Conservation (phyloP, 2,113 vertebrate species). For the Podilymbus podiceps region DNA sequence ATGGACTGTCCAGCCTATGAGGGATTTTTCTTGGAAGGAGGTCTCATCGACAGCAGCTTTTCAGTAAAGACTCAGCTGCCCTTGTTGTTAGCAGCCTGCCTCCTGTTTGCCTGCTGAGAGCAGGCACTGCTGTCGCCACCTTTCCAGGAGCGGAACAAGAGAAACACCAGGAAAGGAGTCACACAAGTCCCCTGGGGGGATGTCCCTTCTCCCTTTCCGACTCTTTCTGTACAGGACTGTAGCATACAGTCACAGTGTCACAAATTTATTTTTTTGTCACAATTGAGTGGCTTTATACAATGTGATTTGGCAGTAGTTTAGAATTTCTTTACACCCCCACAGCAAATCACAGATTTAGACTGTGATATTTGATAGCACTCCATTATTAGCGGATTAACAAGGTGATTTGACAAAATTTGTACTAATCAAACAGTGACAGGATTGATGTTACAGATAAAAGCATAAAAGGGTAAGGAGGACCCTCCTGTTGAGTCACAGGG, state of each 20-base stretch:
- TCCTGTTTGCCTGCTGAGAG: not conserved
- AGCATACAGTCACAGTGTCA: not conserved
- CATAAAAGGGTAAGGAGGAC: too few relatives aligned
- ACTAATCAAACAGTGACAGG: too few relatives aligned
- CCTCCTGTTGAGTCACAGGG: too few relatives aligned
- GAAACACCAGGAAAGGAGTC: not conserved
- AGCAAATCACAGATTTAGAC: too few relatives aligned
- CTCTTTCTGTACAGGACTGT: not conserved
- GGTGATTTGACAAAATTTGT: too few relatives aligned
- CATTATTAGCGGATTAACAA: too few relatives aligned
- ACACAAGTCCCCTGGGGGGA: fast-evolving
- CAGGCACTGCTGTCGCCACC: not conserved
- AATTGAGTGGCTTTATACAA: too few relatives aligned
- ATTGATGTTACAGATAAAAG: too few relatives aligned
- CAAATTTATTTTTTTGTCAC: too few relatives aligned
- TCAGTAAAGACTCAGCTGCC: not conserved
- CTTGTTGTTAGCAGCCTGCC: not conserved
- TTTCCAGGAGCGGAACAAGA: not conserved
- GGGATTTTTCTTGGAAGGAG: not conserved
- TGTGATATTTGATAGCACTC: too few relatives aligned
- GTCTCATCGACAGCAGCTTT: not conserved
- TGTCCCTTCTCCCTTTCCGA: not conserved
- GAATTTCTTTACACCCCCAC: too few relatives aligned
- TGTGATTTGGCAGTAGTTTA: too few relatives aligned
- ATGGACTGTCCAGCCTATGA: not conserved